These are phyloP conservation scores for Oopsacas minuta DNA, from an alignment of 37 sponge, comb jelly and placozoan genomes.

Conservation along the genomic window DNA sequence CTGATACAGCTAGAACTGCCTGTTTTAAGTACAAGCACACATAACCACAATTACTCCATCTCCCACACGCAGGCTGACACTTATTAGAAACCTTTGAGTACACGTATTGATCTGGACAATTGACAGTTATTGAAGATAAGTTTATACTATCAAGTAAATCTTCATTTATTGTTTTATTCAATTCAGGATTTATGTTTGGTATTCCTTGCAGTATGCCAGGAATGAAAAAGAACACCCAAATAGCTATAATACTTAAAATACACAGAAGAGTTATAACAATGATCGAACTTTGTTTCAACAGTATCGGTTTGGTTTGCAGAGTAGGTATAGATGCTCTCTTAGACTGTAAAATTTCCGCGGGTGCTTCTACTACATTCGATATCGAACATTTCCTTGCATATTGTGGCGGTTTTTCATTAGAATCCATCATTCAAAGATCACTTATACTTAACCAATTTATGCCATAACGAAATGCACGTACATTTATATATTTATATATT, in stretches of 20 bases:
- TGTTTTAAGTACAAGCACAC: background rate
- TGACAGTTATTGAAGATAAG: background rate
- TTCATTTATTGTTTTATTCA: background rate
- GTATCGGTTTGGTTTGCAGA: background rate
- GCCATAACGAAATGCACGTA: no score
- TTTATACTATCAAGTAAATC: background rate
- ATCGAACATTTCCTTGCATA: no score
- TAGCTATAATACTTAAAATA: background rate
- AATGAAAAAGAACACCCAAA: background rate
- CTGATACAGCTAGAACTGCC: background rate
- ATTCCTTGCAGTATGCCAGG: background rate
- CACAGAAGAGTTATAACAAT: background rate
- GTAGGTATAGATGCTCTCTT: no score
- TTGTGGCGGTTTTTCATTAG: no score
- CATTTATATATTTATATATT: no score
- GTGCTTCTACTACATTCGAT: no score
- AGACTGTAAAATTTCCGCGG: no score
- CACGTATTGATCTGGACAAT: background rate
- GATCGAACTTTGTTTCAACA: background rate
- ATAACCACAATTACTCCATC: constrained; percentile 8
- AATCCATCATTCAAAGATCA: no score
- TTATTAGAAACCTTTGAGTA: background rate
- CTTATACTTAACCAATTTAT: no score
- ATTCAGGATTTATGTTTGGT: background rate
- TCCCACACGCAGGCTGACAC: background rate